Percentiles rank a stretch among this genome's conserved stretches.
These are phyloP conservation scores for Hydropotes inermis DNA, from an alignment of 2,113 vertebrate genomes.

Conservation along the genomic window DNA sequence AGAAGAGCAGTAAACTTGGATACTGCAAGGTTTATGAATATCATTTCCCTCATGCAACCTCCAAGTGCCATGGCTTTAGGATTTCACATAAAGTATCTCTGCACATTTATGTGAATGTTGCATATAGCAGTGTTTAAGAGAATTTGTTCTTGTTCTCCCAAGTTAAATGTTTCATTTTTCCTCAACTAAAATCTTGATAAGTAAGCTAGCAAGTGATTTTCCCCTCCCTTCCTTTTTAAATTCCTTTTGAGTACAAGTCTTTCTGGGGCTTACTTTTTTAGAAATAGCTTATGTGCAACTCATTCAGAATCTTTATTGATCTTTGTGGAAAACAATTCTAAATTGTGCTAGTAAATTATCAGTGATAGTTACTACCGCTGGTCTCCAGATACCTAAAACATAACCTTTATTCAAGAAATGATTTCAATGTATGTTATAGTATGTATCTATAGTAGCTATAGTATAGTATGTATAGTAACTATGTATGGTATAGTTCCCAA, in stretches of 20 bases:
- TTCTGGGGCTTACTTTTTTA: neutral
- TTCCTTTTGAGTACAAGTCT: slow-evolving; percentile 14
- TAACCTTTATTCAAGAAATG: neutral
- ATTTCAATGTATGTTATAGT: neutral
- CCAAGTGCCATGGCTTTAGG: neutral
- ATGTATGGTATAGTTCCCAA: neutral
- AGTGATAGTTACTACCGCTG: neutral
- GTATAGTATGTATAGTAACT: neutral
- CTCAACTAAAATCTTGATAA: slow-evolving; percentile 39
- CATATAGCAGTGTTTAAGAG: neutral
- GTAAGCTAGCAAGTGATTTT: neutral
- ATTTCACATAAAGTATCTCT: neutral
- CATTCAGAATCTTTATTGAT: slow-evolving; percentile 12
- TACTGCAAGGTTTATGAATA: neutral
- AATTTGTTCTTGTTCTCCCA: slow-evolving; percentile 42
- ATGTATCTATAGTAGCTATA: too few species aligned
- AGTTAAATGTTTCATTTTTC: slow-evolving; percentile 57
- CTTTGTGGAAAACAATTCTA: slow-evolving; percentile 28
- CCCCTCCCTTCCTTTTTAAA: neutral
- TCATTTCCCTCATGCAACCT: neutral
- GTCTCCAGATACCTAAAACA: neutral
- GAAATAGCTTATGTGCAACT: neutral
- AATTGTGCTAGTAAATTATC: neutral
- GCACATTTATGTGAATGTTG: slow-evolving; percentile 4
- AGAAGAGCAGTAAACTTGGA: neutral